Percentiles rank a stretch among this genome's conserved stretches.
Evolutionary conservation across 1,140 invertebrate species (phyloP).

Genomic region (Branchinecta lindahli): DNA sequence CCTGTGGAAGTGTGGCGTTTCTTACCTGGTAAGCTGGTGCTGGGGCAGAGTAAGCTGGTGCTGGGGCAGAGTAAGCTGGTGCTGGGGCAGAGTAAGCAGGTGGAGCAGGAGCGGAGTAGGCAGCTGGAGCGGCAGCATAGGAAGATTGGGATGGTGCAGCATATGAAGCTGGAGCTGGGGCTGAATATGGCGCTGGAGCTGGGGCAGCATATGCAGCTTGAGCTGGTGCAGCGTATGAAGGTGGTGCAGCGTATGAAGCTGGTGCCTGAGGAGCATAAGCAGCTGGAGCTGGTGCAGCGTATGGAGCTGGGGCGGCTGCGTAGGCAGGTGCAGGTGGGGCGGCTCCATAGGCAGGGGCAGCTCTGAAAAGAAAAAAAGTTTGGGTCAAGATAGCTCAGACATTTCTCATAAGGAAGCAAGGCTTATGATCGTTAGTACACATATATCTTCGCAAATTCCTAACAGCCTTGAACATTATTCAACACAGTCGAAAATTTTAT

Average conservation of each 20-base stretch:
- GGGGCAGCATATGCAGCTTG: background rate
- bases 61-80: background rate
- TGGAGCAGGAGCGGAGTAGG: background rate
- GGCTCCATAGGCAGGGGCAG: background rate
- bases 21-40: no score
- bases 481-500: no score
- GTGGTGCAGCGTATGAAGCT: background rate
- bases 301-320: background rate
- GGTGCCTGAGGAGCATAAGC: background rate
- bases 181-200: background rate
- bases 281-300: background rate
- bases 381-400: no score
- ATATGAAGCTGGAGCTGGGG: background rate
- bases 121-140: background rate
- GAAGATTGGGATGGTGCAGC: background rate
- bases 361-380: background rate
- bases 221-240: background rate
- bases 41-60: background rate
- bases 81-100: background rate
- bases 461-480: no score
- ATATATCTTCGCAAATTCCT: no score
- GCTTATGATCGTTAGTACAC: no score
- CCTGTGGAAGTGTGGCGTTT: no score
- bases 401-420: no score
- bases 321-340: background rate